A percentile compares a stretch with the other conserved stretches of the same genome.
phyloP scores from a whole-genome alignment of 2,113 vertebrate genomes.

The Odobenus rosmarus region DNA sequence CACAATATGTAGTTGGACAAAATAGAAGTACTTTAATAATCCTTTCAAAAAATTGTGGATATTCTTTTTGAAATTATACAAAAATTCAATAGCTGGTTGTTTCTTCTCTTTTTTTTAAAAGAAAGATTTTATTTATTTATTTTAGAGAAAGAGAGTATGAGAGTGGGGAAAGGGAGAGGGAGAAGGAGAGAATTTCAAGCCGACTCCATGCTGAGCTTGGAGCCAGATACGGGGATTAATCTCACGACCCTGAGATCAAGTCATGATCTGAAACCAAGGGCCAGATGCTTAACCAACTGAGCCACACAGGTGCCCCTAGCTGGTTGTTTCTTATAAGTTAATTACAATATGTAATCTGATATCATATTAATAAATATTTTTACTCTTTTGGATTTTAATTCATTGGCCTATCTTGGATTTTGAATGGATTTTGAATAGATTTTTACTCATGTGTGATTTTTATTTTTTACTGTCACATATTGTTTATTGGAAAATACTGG shows the following conservation, averaged over 20 bases:
- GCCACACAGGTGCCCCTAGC: background rate
- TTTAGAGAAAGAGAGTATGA: background rate
- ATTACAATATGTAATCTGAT: background rate
- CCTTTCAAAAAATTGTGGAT: background rate
- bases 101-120: background rate
- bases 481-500: background rate
- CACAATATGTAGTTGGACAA: background rate
- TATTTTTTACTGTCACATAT: background rate
- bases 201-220: background rate
- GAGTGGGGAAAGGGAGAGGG: background rate
- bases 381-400: background rate
- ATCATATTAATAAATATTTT: background rate
- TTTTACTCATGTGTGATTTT: background rate
- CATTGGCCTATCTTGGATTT: background rate
- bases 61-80: background rate
- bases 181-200: background rate
- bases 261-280: background rate
- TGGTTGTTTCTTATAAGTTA: background rate
- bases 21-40: background rate
- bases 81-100: background rate
- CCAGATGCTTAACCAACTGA: background rate
- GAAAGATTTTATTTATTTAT: background rate
- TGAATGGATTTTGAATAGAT: background rate
- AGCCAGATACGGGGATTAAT: background rate
- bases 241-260: background rate